A percentile compares a stretch with the other conserved stretches of the same genome.
These are phyloP conservation scores for Limnephilus lunatus DNA, from an alignment of 2,888 invertebrate genomes.

Conservation along the genomic window DNA sequence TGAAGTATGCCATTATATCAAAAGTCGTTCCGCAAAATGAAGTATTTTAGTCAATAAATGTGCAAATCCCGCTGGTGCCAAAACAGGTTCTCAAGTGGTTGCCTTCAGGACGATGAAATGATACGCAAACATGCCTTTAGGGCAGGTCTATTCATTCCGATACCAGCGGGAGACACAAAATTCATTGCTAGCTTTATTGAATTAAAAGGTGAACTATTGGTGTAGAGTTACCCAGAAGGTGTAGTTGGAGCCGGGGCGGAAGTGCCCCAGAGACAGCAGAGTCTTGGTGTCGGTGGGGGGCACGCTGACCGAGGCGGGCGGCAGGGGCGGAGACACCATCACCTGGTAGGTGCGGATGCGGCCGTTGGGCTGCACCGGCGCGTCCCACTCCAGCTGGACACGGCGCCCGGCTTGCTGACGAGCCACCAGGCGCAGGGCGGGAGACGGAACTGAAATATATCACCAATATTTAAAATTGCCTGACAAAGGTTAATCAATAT, in stretches of 20 bases:
- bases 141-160: too few species aligned
- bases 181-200: too few species aligned
- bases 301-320: slow-evolving; percentile 76
- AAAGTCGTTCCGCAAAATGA: too few species aligned
- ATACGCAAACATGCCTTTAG: too few species aligned
- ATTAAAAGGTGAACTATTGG: too few species aligned
- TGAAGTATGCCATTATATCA: too few species aligned
- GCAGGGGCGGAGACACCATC: slow-evolving; percentile 81
- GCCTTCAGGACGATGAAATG: too few species aligned
- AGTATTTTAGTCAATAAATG: too few species aligned
- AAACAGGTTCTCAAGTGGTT: too few species aligned
- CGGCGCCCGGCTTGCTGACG: slow-evolving; percentile 80
- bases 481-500: not conserved
- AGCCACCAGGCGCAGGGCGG: slow-evolving; percentile 82
- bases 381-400: slow-evolving; percentile 84
- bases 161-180: too few species aligned
- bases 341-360: slow-evolving; percentile 80
- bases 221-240: slow-evolving; percentile 82
- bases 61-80: too few species aligned
- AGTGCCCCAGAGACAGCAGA: slow-evolving; percentile 75
- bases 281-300: slow-evolving; percentile 75
- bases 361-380: slow-evolving; percentile 82
- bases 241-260: slow-evolving; percentile 79
- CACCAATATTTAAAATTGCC: not conserved
- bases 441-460: slow-evolving; percentile 78